Evolutionary conservation across 2,888 invertebrate genomes (phyloP).

Genomic region (Octodonta nipae): DNA sequence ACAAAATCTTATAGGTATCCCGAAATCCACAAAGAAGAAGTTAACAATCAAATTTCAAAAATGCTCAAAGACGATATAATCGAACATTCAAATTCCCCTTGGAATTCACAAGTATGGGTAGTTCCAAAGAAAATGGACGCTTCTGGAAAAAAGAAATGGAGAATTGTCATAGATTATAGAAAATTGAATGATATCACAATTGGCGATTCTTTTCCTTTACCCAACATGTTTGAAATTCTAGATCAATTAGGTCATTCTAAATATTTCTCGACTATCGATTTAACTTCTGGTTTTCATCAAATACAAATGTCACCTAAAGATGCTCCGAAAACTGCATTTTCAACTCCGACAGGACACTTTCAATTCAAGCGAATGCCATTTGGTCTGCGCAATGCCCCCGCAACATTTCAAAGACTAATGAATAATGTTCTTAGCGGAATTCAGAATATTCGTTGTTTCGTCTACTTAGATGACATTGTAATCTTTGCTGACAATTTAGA

Average conservation of each 20-base stretch:
- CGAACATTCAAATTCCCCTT: slow-evolving; percentile 16
- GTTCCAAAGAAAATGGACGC: slow-evolving; percentile 22
- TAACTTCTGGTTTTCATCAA: slow-evolving; percentile 28
- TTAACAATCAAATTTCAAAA: slow-evolving; percentile 20
- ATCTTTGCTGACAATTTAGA: slow-evolving; percentile 8
- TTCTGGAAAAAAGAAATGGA: slow-evolving; percentile 20
- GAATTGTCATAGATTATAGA: slow-evolving; percentile 29
- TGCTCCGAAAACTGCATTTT: slow-evolving; percentile 10
- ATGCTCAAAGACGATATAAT: slow-evolving; percentile 18
- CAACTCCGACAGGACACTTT: slow-evolving; percentile 2
- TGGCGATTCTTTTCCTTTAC: slow-evolving; percentile 24
- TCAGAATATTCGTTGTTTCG: slow-evolving; percentile 11
- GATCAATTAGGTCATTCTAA: slow-evolving; percentile 4
- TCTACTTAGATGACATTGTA: slow-evolving; percentile 22
- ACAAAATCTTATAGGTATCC: slow-evolving; percentile 21
- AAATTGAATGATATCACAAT: slow-evolving; percentile 27
- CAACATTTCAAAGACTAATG: slow-evolving; percentile 13
- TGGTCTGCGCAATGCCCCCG: slow-evolving; percentile 16
- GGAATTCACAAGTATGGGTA: slow-evolving; percentile 16
- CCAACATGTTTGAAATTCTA: slow-evolving; percentile 8
- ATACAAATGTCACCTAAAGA: slow-evolving; percentile 14
- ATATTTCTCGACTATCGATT: slow-evolving; percentile 25
- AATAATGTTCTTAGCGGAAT: slow-evolving; percentile 4
- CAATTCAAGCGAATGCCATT: slow-evolving; percentile 4
- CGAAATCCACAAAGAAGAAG: slow-evolving; percentile 21